These are phyloP conservation scores for Congeria kusceri DNA, from an alignment of 2,888 invertebrate genomes.

Conservation along the genomic window DNA sequence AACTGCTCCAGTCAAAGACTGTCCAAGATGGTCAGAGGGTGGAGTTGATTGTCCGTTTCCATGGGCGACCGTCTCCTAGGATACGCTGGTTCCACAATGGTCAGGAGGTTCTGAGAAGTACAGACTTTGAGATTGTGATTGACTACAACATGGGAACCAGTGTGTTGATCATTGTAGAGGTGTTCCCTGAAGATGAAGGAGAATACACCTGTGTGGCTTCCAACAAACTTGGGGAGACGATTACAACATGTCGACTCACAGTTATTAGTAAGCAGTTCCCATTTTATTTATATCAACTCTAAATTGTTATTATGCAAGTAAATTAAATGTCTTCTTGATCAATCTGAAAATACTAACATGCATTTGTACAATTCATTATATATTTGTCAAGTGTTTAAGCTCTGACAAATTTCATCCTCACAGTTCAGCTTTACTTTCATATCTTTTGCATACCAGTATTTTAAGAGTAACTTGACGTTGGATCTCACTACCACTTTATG, in stretches of 20 bases:
- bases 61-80: slow-evolving; percentile 78
- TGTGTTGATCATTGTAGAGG: slow-evolving; percentile 96
- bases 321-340: neutral
- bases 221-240: slow-evolving; percentile 95
- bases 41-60: slow-evolving; percentile 77
- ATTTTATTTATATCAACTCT: too few relatives aligned
- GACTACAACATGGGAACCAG: slow-evolving; percentile 92
- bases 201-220: slow-evolving; percentile 95
- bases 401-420: too few relatives aligned
- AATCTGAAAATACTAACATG: neutral
- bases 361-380: too few relatives aligned
- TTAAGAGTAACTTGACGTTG: too few relatives aligned
- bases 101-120: slow-evolving; percentile 83
- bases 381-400: too few relatives aligned
- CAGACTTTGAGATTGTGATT: slow-evolving; percentile 85
- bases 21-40: slow-evolving; percentile 96
- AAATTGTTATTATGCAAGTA: neutral
- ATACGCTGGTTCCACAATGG: slow-evolving; percentile 86
- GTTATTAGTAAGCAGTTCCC: slow-evolving; percentile 82
- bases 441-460: too few relatives aligned
- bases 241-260: slow-evolving; percentile 91
- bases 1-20: slow-evolving; percentile 90
- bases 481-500: too few relatives aligned
- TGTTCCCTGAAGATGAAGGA: slow-evolving; percentile 99
- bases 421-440: too few relatives aligned